Evolutionary conservation across 2,113 vertebrate genomes (phyloP).

Genomic region (Indri indri): DNA sequence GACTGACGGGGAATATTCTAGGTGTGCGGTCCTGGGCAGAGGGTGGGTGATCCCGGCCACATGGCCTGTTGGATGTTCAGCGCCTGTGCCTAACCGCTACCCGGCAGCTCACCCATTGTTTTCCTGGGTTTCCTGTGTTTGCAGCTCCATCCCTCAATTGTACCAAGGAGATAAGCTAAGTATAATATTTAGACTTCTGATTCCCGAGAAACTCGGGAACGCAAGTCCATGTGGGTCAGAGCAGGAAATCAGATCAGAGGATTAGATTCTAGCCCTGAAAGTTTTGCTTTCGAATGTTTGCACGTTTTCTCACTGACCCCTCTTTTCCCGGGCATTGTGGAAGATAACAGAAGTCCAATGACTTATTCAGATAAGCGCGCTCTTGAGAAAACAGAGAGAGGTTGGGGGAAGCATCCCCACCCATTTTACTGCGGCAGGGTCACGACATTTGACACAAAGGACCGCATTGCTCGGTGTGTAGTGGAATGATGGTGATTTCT

Average conservation of each 20-base stretch:
- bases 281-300: conserved; percentile 11
- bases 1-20: accelerated
- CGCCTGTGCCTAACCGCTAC: accelerated
- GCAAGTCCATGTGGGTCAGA: not conserved
- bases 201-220: not conserved
- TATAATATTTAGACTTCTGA: conserved; percentile 48
- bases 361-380: not conserved
- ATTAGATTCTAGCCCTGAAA: not conserved
- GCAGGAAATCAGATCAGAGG: conserved; percentile 42
- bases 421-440: not conserved
- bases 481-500: not conserved
- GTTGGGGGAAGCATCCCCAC: not conserved
- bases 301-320: not conserved
- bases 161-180: conserved; percentile 31
- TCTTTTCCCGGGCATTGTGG: conserved; percentile 45
- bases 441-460: not conserved
- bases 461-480: not conserved
- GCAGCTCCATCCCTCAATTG: not conserved
- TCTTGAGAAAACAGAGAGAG: conserved; percentile 16
- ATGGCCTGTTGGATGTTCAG: too few relatives aligned
- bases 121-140: not conserved
- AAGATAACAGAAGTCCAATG: not conserved
- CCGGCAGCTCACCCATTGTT: not conserved
- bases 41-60: accelerated
- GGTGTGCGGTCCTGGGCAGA: not conserved